Evolutionary conservation across 1,140 invertebrate species (phyloP).

Genomic region (Lepidurus arcticus): DNA sequence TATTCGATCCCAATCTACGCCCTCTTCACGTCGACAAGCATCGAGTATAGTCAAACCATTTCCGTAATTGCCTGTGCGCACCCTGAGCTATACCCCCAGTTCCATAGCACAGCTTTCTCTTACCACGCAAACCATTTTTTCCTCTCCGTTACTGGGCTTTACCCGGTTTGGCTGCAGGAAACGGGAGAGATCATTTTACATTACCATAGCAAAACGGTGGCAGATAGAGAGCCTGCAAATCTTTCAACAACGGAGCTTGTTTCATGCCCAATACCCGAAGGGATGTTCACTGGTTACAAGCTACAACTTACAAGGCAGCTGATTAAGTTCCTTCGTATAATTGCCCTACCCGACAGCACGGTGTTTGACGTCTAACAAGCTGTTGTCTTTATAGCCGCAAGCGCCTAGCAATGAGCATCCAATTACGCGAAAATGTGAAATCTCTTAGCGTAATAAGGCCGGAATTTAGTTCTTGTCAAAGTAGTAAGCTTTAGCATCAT

Average conservation of each 20-base stretch:
- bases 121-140: neutral
- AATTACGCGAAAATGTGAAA: neutral
- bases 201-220: no score
- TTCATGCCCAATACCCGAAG: neutral
- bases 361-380: conserved; percentile 14
- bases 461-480: no score
- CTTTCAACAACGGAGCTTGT: neutral
- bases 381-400: conserved; percentile 9
- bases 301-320: neutral
- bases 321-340: conserved; percentile 13
- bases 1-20: conserved; percentile 88
- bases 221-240: no score
- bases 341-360: neutral
- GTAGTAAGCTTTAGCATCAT: no score
- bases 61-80: neutral
- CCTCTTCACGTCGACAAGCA: conserved; percentile 82
- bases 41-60: conserved; percentile 57
- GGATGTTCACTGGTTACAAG: conserved; percentile 4
- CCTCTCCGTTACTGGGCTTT: neutral
- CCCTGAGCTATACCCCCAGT: neutral
- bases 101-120: neutral
- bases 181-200: no score
- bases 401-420: conserved; percentile 9
- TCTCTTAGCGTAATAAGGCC: no score
- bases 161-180: no score